Base-by-base conservation (phyloP, 2,113 vertebrate genomes). In the Menura novaehollandiae region DNA sequence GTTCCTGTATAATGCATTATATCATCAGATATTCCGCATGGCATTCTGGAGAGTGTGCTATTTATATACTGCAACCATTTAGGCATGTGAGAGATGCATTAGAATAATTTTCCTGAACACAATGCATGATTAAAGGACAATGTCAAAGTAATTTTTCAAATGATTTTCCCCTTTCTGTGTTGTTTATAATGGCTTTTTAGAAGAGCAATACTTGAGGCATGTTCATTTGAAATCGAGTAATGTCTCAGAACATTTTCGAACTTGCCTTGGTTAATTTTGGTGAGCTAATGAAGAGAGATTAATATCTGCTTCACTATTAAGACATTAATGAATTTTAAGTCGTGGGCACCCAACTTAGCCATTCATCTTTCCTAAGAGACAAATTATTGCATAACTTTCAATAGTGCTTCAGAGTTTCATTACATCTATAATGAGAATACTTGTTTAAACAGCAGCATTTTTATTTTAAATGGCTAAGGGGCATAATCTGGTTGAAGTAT, bases 321-420 rank as follows among this genome's bases (percentile, higher is more conserved):
- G 98, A 99, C 96, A 94, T 98, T 99, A 99, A 99, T 98, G 98
- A 98, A 98, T 98, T 97, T 97, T 97, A 96, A 97, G 96, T 98
- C 97, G 97, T 98, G 97, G 88, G 94, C 93, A 98, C 89, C 97
- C 94, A 97, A 97, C 96, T 98, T 98, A 97, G 97, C 96, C 98
- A 98, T 97, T 97, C 85, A 98, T 98, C 98, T 99, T 98, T 98
- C 93, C 97, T 97, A 98, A 98, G 98, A 98, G 98, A 98, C 98
- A 98, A 99, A 99, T 99, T 98, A 98, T 98, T 98, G 96, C 97
- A 96, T 99, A 98, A 99, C 98, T 98, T 99, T 97, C 97, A 96
- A 78, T 97, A 98, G 97, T 96, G 98, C 97, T 98, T 97, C 98
- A 97, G 95, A 94, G 96, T 98, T 97, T 97, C 97, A 98, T 98